Percentiles rank a stretch among this genome's conserved stretches.
Evolutionary conservation across 2,888 invertebrate species (phyloP).

Genomic region (Macroteleia sp.): DNA sequence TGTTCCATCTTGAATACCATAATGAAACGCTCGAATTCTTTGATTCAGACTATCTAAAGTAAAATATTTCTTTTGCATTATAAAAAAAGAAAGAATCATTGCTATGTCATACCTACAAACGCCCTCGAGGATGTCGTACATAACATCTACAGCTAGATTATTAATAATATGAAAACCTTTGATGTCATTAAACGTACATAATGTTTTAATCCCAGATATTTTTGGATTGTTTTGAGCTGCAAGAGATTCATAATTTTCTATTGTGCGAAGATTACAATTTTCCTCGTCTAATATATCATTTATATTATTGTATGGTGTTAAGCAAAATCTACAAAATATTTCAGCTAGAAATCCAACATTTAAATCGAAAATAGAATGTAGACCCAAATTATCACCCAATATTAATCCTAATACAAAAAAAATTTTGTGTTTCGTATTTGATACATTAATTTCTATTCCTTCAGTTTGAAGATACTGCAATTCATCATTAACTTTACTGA

Average conservation of each 20-base stretch:
- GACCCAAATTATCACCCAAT: slow-evolving; percentile 22
- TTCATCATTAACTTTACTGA: too few relatives aligned
- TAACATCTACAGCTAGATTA: background rate
- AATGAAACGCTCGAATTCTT: background rate
- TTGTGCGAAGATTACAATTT: background rate
- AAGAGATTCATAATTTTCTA: background rate
- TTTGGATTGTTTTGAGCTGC: background rate
- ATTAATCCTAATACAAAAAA: slow-evolving; percentile 46
- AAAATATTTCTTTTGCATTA: background rate
- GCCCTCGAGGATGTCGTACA: background rate
- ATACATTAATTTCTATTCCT: too few relatives aligned
- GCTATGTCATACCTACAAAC: slow-evolving; percentile 1
- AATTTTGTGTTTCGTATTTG: background rate
- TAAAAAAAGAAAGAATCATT: background rate
- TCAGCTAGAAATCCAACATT: slow-evolving; percentile 32
- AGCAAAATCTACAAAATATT: slow-evolving; percentile 58
- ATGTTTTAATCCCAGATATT: background rate
- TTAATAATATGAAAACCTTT: background rate
- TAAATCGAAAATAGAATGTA: slow-evolving; percentile 57
- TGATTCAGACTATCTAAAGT: background rate
- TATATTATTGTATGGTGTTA: background rate
- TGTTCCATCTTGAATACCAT: background rate
- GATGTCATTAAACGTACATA: background rate
- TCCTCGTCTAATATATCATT: background rate
- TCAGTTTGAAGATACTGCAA: too few relatives aligned